phyloP scores from a whole-genome alignment of 2,797 vertebrate species.

The Sebastes minor region DNA sequence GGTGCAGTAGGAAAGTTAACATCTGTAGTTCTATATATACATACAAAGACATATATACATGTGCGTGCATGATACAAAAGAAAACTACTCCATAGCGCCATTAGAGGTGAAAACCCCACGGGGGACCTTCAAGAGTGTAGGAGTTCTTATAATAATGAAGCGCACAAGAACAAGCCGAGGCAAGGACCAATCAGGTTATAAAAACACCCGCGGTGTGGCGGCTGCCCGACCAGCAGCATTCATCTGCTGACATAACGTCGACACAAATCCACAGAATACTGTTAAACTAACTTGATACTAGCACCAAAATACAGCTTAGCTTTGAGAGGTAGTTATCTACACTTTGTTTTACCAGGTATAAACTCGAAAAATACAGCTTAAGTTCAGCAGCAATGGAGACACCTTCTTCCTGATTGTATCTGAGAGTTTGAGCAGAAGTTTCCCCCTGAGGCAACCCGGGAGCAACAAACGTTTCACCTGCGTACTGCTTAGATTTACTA shows the following conservation, averaged over 20 bases:
- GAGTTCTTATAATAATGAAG: neutral
- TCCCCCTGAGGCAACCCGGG: neutral
- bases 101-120: neutral
- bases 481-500: neutral
- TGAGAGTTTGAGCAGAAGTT: neutral
- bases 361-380: neutral
- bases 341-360: neutral
- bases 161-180: neutral
- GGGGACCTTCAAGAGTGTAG: too few species aligned
- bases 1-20: too few species aligned
- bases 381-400: neutral
- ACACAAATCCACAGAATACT: neutral
- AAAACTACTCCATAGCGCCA: neutral
- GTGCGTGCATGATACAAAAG: neutral
- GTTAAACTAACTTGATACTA: neutral
- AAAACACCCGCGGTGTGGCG: neutral
- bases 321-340: neutral
- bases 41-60: too few species aligned
- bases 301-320: neutral
- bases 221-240: neutral
- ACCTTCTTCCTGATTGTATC: neutral
- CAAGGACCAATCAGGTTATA: neutral
- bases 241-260: neutral
- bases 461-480: neutral
- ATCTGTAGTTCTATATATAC: too few species aligned